Conservation (phyloP, 2,888 invertebrate species). For the Amiota mariae region DNA sequence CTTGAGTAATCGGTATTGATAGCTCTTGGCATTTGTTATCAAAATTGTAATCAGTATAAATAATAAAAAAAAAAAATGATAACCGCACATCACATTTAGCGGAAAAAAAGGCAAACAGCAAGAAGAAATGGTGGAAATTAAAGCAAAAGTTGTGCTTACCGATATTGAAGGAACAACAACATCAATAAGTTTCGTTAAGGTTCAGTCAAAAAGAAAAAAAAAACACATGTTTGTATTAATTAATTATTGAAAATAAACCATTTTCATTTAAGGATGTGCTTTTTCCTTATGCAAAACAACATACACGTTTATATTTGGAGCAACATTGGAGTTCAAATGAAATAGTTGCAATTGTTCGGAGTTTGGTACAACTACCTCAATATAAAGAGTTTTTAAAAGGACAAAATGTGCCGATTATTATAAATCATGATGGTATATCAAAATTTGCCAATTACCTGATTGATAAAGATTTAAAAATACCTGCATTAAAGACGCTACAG, state of each 20-base stretch:
- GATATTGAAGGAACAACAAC: slow-evolving; percentile 86
- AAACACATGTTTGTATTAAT: background rate
- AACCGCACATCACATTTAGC: too few species aligned
- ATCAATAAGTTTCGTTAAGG: slow-evolving; percentile 82
- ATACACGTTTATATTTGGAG: slow-evolving; percentile 82
- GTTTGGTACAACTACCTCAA: slow-evolving; percentile 76
- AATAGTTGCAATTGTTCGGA: slow-evolving; percentile 80
- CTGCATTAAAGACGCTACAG: slow-evolving; percentile 89
- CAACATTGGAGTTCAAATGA: slow-evolving; percentile 81
- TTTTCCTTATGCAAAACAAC: slow-evolving; percentile 84
- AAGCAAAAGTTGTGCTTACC: slow-evolving; percentile 74
- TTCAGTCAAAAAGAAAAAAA: slow-evolving; percentile 41
- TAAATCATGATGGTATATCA: slow-evolving; percentile 76
- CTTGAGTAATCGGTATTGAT: too few species aligned
- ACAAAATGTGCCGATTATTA: slow-evolving; percentile 63
- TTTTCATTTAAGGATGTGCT: slow-evolving; percentile 79
- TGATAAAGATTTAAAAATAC: slow-evolving; percentile 84
- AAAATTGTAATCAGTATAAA: too few species aligned
- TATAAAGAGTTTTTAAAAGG: slow-evolving; percentile 48
- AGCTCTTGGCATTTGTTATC: too few species aligned
- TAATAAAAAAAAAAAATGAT: too few species aligned
- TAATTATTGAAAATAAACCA: too few species aligned
- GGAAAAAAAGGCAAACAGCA: too few species aligned
- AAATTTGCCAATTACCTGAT: slow-evolving; percentile 87
- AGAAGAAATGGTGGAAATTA: slow-evolving; percentile 35